Evolutionary conservation across 2,113 vertebrate genomes (phyloP), one percentile per base, ranked within the genome.

Genomic region (Falcunculus frontatus): DNA sequence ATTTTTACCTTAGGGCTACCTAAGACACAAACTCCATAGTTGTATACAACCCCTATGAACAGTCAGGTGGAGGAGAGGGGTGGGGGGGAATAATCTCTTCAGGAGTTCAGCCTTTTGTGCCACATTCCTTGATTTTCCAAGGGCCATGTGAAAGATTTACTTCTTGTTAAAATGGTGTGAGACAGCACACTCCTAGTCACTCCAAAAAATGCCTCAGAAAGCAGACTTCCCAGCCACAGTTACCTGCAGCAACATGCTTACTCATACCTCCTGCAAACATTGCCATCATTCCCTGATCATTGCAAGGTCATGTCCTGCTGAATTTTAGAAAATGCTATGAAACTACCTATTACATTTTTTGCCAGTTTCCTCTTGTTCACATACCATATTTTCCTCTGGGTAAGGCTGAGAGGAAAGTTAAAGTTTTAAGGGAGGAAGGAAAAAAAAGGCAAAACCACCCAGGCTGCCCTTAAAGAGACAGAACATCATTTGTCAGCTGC

Each of bases 401-500:
- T 95, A 94, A 91, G 95, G 69, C 95, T 87, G 87, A 91, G 50
- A 93, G 60, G 46, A 95, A 96, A 93, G 53, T 37, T 79, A 29
- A 90, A 96, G 82, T 82, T 94, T 85, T 87, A 62, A 81, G 32
- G 3, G 5, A 7, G 9, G 8, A 5, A 3, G 6, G 9, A 60
- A 63, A 22, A 41, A 27, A 33, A 55, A 69, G 59, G 72, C 64
- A 97, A 98, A 98, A 95, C 98, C 98, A 98, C 98, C 97, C 98
- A 98, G 82, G 98, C 93, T 96, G 97, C 68, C 84, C 94, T 97
- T 97, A 97, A 96, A 97, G 95, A 96, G 93, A 95, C 27, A 97
- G 96, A 74, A 75, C 81, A 96, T 95, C 95, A 98, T 98, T 97
- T 97, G 98, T 98, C 98, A 98, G 96, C 86, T 89, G 95, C 65